Conservation (phyloP, 2,888 invertebrate genomes). For the Hemistola chrysoprasaria region DNA sequence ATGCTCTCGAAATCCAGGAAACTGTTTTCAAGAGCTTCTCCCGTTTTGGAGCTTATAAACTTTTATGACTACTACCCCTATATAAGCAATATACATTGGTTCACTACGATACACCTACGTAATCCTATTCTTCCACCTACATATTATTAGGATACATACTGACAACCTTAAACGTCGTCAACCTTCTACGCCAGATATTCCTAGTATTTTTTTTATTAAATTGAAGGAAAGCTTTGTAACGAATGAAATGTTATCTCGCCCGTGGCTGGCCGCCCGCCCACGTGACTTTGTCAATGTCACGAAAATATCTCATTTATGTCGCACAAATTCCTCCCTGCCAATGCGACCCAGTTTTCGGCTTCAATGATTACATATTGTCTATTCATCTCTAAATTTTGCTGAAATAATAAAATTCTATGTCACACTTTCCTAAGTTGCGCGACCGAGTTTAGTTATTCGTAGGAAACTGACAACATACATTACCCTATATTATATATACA, state of each 20-base stretch:
- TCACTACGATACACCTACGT: too few relatives aligned
- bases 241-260: constrained; percentile 26
- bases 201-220: constrained; percentile 5
- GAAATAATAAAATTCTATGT: constrained; percentile 6
- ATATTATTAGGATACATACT: too few relatives aligned
- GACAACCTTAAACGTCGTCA: too few relatives aligned
- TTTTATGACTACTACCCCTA: too few relatives aligned
- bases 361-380: constrained; percentile 34
- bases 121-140: too few relatives aligned
- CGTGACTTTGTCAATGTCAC: constrained; percentile 59
- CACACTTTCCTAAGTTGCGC: constrained; percentile 5
- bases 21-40: too few relatives aligned
- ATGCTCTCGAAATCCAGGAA: too few relatives aligned
- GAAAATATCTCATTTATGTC: constrained; percentile 48
- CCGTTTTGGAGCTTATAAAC: too few relatives aligned
- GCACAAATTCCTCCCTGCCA: constrained; percentile 49
- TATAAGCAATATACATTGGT: too few relatives aligned
- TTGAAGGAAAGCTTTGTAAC: constrained; percentile 18
- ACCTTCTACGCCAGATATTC: too few relatives aligned
- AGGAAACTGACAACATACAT: constrained; percentile 4
- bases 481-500: too few relatives aligned
- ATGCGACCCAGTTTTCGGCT: constrained; percentile 52
- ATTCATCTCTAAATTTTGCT: constrained; percentile 12
- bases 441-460: constrained; percentile 11
- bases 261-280: constrained; percentile 52